phyloP scores from a whole-genome alignment of 2,113 vertebrate species.

The Epinephelus cyanopodus region DNA sequence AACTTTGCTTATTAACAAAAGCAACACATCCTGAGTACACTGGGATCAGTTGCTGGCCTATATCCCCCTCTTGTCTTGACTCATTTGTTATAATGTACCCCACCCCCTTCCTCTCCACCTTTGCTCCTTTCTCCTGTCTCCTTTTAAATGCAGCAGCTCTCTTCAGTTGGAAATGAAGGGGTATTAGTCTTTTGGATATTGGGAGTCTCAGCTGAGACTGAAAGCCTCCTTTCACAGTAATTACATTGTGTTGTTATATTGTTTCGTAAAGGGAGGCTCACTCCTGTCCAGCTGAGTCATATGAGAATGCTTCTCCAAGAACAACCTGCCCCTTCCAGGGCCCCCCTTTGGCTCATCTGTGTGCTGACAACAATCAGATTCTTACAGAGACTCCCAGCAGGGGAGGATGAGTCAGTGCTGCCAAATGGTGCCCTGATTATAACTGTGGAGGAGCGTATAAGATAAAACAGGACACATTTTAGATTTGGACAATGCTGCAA shows the following conservation, averaged over 20 bases:
- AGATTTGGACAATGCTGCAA: background rate
- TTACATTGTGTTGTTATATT: slow-evolving; percentile 53
- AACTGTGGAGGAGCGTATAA: background rate
- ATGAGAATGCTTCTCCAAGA: slow-evolving; percentile 40
- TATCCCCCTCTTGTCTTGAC: slow-evolving; percentile 13
- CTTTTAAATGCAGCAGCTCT: slow-evolving; percentile 53
- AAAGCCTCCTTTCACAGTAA: slow-evolving; percentile 41
- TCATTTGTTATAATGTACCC: slow-evolving; percentile 3
- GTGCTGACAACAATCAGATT: slow-evolving; percentile 8
- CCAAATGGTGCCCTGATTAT: background rate
- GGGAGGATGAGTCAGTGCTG: slow-evolving; percentile 27
- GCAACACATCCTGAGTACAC: slow-evolving; percentile 5
- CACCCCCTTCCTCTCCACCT: background rate
- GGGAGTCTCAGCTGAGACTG: slow-evolving; percentile 8
- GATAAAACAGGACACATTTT: background rate
- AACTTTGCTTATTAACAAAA: slow-evolving; percentile 12
- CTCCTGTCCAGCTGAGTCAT: slow-evolving; percentile 61
- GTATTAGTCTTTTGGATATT: slow-evolving; percentile 4
- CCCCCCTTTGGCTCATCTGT: slow-evolving; percentile 7
- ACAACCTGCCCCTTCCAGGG: slow-evolving; percentile 23
- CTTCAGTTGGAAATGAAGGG: slow-evolving; percentile 59
- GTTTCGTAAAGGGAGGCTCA: slow-evolving; percentile 43
- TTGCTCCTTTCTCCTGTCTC: slow-evolving; percentile 3
- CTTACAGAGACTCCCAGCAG: slow-evolving; percentile 1
- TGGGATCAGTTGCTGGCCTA: background rate